Evolutionary conservation across 2,113 vertebrate species (phyloP).

Genomic region (Oostethus manadensis): DNA sequence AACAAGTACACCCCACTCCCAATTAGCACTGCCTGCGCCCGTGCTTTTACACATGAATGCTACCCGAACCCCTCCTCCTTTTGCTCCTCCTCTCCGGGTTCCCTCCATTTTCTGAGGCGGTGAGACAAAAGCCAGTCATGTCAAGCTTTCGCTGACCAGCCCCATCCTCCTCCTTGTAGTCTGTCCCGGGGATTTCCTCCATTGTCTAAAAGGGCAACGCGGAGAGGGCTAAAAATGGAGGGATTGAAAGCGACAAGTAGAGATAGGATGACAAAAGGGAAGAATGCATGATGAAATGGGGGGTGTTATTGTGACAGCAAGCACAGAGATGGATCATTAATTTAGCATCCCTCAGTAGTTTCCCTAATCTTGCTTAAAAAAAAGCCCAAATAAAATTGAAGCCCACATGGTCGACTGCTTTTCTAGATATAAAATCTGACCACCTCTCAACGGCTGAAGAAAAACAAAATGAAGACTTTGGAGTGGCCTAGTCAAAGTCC

Average conservation of each 20-base stretch:
- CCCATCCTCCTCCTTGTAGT: conserved; percentile 9
- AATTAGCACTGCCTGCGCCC: too few relatives aligned
- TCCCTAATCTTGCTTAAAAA: neutral
- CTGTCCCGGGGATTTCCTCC: conserved; percentile 47
- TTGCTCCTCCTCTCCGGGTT: conserved; percentile 40
- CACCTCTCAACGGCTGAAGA: conserved; percentile 13
- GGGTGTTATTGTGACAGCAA: conserved; percentile 14
- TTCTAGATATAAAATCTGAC: neutral
- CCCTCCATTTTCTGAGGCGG: conserved; percentile 57
- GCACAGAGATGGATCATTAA: conserved; percentile 56
- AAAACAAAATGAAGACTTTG: too few relatives aligned
- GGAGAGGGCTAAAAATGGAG: conserved; percentile 28
- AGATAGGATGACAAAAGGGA: conserved; percentile 45
- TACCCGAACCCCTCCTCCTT: conserved; percentile 26
- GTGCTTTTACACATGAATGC: conserved; percentile 43
- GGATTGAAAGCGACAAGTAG: conserved; percentile 39
- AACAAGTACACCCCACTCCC: too few relatives aligned
- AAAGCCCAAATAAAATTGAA: too few relatives aligned
- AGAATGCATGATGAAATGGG: conserved; percentile 41
- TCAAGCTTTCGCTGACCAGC: conserved; percentile 54
- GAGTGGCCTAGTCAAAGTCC: too few relatives aligned
- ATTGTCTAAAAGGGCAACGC: conserved; percentile 56
- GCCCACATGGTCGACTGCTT: too few relatives aligned
- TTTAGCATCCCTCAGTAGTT: conserved; percentile 36
- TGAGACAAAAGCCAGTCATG: conserved; percentile 59